Base-by-base conservation (phyloP, 2,113 vertebrate genomes). In the Helogale parvula region DNA sequence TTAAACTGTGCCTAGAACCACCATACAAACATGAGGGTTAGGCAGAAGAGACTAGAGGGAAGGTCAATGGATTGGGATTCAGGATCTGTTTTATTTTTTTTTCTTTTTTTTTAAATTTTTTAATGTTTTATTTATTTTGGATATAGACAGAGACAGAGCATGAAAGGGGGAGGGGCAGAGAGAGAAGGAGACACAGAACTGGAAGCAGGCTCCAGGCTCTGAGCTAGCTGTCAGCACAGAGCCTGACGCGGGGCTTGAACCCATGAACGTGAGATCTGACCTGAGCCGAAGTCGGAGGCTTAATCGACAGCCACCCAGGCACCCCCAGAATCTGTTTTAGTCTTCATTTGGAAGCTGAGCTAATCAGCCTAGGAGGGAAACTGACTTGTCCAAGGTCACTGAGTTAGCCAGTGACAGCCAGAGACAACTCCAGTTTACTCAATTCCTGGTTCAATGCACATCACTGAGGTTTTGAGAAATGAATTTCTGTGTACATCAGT, bases 261-360 rank as follows among this genome's bases (percentile, higher is more conserved):
- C n/a, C n/a, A n/a, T n/a, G n/a, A n/a, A n/a, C n/a, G n/a, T n/a
- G n/a, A n/a, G n/a, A n/a, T n/a, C n/a, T n/a, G n/a, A n/a, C n/a
- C n/a, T n/a, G n/a, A n/a, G n/a, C n/a, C n/a, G n/a, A n/a, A n/a
- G n/a, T n/a, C n/a, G n/a, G n/a, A n/a, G n/a, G n/a, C n/a, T n/a
- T n/a, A n/a, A n/a, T n/a, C n/a, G n/a, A n/a, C n/a, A n/a, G n/a
- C n/a, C n/a, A n/a, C n/a, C n/a, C n/a, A n/a, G n/a, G n/a, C n/a
- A n/a, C n/a, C n/a, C n/a, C n/a, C n/a, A 81, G 65, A 66, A 92
- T 85, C 63, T 74, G 5, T 74, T 97, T 92, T 93, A 52, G 41
- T 82, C 23, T 96, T 90, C 27, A 93, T 94, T 93, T 96, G 94
- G 94, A n/a, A 91, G 60, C 81, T 91, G 45, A 91, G 47, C 63